Percentiles rank a stretch among this genome's conserved stretches.
phyloP scores from a whole-genome alignment of 2,113 vertebrate species.

The Lepus europaeus region DNA sequence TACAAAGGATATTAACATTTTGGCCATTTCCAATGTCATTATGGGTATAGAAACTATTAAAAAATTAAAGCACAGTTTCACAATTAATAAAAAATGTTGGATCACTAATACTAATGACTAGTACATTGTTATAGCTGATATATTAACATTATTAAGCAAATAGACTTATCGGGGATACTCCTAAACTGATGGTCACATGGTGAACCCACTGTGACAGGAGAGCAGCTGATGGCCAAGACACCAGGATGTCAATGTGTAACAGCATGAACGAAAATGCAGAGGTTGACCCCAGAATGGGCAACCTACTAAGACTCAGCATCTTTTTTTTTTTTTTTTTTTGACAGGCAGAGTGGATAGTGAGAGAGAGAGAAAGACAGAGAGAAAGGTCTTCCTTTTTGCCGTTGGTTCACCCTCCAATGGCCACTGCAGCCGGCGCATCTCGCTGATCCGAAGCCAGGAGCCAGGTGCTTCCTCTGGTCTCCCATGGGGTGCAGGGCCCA shows the following conservation, averaged over 20 bases:
- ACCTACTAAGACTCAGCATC: neutral
- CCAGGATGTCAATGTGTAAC: neutral
- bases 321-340: neutral
- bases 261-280: no score
- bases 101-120: neutral
- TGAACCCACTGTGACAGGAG: neutral
- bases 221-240: neutral
- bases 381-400: no score
- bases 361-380: no score
- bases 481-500: no score
- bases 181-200: neutral
- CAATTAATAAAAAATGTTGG: neutral
- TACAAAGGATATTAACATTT: neutral
- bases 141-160: constrained; percentile 9
- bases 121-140: neutral
- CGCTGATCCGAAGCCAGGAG: no score
- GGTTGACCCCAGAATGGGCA: neutral
- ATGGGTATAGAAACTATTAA: neutral
- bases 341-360: no score
- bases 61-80: constrained; percentile 25
- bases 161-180: neutral
- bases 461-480: no score
- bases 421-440: no score
- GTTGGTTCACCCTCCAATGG: no score
- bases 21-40: neutral